Conservation (phyloP, 2,113 vertebrate genomes). For the Hyaena hyaena region DNA sequence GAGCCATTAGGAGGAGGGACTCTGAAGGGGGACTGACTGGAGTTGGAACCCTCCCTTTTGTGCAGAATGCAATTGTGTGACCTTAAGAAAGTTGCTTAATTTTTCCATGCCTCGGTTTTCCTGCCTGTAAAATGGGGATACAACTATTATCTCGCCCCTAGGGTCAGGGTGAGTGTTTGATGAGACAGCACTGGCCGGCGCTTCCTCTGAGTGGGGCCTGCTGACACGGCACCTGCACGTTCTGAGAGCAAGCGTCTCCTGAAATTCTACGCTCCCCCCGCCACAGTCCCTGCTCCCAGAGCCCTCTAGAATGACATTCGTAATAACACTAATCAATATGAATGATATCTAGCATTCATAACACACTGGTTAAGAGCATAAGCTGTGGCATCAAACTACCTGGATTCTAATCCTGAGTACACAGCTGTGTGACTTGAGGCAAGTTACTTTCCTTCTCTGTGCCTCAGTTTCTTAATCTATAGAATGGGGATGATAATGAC, state of each 20-base stretch:
- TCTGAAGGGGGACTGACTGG: not conserved
- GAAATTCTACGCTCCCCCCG: not conserved
- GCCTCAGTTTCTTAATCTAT: not conserved
- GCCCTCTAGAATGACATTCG: not conserved
- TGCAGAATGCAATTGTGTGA: not conserved
- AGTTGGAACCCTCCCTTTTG: not conserved
- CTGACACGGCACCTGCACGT: accelerated
- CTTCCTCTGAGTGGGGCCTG: not conserved
- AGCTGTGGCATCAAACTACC: not conserved
- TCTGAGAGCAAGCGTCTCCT: accelerated
- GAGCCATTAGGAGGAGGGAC: too few relatives aligned
- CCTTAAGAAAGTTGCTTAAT: not conserved
- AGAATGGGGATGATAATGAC: not conserved
- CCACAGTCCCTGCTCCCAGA: not conserved
- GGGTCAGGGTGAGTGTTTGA: not conserved
- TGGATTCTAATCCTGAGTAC: not conserved
- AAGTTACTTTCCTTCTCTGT: not conserved
- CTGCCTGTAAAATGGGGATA: not conserved
- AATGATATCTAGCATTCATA: not conserved
- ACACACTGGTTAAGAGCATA: too few relatives aligned
- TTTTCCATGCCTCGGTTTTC: not conserved
- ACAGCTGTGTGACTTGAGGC: not conserved
- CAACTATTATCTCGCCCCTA: too few relatives aligned
- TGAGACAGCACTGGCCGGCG: not conserved
- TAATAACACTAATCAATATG: not conserved